Base-by-base conservation (phyloP, 2,888 invertebrate genomes). In the Aphrophora alni region DNA sequence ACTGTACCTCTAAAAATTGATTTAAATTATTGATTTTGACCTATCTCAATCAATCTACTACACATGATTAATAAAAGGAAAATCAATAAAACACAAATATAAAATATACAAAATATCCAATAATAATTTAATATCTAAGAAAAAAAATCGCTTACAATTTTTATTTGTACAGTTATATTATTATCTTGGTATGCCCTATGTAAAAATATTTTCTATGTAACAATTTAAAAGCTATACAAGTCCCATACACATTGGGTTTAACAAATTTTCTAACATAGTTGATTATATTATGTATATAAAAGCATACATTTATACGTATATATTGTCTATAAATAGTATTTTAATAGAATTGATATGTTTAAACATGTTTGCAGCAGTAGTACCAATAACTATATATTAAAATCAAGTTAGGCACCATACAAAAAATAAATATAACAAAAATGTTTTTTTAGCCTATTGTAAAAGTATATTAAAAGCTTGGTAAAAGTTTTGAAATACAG, bases 21-120 rank as follows among this genome's bases (percentile, higher is more conserved):
- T n/a, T n/a, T n/a, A n/a, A n/a, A n/a, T n/a, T n/a, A n/a, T n/a
- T n/a, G n/a, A n/a, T n/a, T n/a, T n/a, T n/a, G n/a, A n/a, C n/a
- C n/a, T n/a, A n/a, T n/a, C n/a, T n/a, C n/a, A n/a, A n/a, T n/a
- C n/a, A n/a, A n/a, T n/a, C n/a, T n/a, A n/a, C n/a, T n/a, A n/a
- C n/a, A n/a, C n/a, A n/a, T n/a, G n/a, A n/a, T n/a, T n/a, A n/a
- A n/a, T n/a, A n/a, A n/a, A n/a, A n/a, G n/a, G n/a, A n/a, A n/a
- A n/a, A n/a, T n/a, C n/a, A 44, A 17, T 44, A 44, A 44, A 44
- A 44, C 44, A 44, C 10, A 44, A 44, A 3, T 21, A 21, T 59
- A 72, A 71, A 78, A 78, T 72, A 72, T 78, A 78, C 78, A 78
- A 78, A 78, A 78, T 78, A 78, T 78, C 78, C 78, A 28, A 71